Evolutionary conservation across 2,888 invertebrate genomes (phyloP), one percentile per base, ranked within the genome.

Genomic region (Dasypogon diadema): DNA sequence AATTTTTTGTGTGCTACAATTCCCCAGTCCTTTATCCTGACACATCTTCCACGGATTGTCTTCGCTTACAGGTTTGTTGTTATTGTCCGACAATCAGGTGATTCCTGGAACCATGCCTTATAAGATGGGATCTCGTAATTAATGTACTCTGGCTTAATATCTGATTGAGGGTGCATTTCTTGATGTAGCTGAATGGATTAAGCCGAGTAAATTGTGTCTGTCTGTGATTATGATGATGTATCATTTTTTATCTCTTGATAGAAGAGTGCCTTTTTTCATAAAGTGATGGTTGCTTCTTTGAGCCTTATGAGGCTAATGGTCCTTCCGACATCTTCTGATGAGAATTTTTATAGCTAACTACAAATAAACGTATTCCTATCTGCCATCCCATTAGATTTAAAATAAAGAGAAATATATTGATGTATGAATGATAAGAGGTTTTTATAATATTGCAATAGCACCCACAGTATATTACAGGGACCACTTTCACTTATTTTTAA

Each of bases 271-370:
- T 48, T 65, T 46, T 16, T 65, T 24, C 24, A 14, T 8, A 51
- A 3, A 21, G 6, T 24, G 42, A 24, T 65, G 48, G n/a, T 65
- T 65, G 4, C 65, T 24, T 5, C 26, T 65, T 65, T 65, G 65
- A 46, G 48, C 18, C n/a, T 65, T 65, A 65, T 65, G 26, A 65
- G 48, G n/a, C 65, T 65, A 46, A 63, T 63, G n/a, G n/a, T n/a
- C n/a, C n/a, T n/a, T n/a, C n/a, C n/a, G n/a, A n/a, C n/a, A n/a
- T n/a, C n/a, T n/a, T n/a, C n/a, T n/a, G n/a, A n/a, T n/a, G n/a
- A n/a, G n/a, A n/a, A n/a, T n/a, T n/a, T n/a, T n/a, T n/a, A n/a
- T n/a, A n/a, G n/a, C n/a, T n/a, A n/a, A n/a, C n/a, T n/a, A n/a
- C n/a, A n/a, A n/a, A n/a, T n/a, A n/a, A n/a, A n/a, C n/a, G n/a